A percentile compares a stretch with the other conserved stretches of the same genome.
Evolutionary conservation across 2,888 invertebrate genomes (phyloP).

Genomic region (Drosophila picticornis): DNA sequence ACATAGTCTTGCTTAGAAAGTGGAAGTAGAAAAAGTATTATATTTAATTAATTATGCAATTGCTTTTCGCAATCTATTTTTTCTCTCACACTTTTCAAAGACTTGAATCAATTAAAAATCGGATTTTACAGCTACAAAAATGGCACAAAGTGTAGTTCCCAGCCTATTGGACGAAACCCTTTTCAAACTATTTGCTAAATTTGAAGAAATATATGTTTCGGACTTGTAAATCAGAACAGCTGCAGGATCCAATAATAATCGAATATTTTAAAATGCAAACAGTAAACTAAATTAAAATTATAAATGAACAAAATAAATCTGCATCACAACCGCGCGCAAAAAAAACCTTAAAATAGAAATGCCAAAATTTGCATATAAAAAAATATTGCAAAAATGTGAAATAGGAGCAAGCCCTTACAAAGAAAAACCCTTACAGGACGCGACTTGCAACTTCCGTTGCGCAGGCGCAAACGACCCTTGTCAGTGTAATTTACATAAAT

Average conservation of each 20-base stretch:
- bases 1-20: neutral
- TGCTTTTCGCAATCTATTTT: neutral
- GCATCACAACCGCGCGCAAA: conserved; percentile 78
- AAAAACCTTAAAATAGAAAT: conserved; percentile 70
- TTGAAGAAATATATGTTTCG: neutral
- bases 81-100: conserved; percentile 22
- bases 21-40: neutral
- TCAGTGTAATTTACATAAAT: conserved; percentile 77
- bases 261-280: conserved; percentile 76
- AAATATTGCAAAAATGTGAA: conserved; percentile 55
- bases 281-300: conserved; percentile 66
- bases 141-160: conserved; percentile 40
- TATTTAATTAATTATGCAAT: neutral
- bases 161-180: conserved; percentile 23
- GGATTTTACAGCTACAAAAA: conserved; percentile 24
- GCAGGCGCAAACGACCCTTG: conserved; percentile 51
- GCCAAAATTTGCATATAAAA: conserved; percentile 72
- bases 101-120: neutral
- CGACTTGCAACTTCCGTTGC: conserved; percentile 70
- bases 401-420: conserved; percentile 54
- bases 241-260: conserved; percentile 51
- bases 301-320: conserved; percentile 74
- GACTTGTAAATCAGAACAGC: conserved; percentile 50
- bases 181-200: conserved; percentile 42
- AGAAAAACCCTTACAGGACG: conserved; percentile 22